Conservation (phyloP, 2,888 invertebrate genomes). For the Hyalella azteca region DNA sequence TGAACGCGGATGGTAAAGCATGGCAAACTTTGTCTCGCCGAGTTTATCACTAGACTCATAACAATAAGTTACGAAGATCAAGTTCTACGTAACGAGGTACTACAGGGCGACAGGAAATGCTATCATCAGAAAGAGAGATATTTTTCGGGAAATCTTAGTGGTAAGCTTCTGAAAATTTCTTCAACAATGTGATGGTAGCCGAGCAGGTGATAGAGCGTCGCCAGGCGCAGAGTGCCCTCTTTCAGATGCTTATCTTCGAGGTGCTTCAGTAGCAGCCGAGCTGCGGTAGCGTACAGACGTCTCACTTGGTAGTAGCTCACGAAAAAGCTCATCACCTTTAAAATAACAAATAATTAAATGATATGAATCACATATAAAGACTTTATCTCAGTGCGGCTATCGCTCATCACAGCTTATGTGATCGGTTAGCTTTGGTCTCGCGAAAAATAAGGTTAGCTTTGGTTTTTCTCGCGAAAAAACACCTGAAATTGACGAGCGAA, state of each 20-base stretch:
- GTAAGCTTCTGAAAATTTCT: slow-evolving; percentile 22
- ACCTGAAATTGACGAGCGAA: no score
- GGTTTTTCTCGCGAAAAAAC: no score
- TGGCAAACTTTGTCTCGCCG: no score
- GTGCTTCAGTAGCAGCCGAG: slow-evolving; percentile 47
- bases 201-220: slow-evolving; percentile 71
- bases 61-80: no score
- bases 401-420: no score
- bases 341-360: slow-evolving; percentile 40
- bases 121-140: slow-evolving; percentile 9
- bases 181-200: slow-evolving; percentile 73
- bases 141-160: slow-evolving; percentile 29
- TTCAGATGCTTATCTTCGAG: slow-evolving; percentile 78
- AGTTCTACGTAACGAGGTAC: no score
- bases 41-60: no score
- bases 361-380: not conserved
- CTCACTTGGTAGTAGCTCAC: slow-evolving; percentile 60
- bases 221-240: slow-evolving; percentile 74
- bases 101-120: no score
- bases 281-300: slow-evolving; percentile 48
- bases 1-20: no score
- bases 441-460: not conserved
- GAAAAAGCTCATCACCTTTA: slow-evolving; percentile 76
- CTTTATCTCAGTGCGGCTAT: not conserved
- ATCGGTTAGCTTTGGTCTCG: no score